phyloP scores from a whole-genome alignment of 2,113 vertebrate species.

The Serilophus lunatus region DNA sequence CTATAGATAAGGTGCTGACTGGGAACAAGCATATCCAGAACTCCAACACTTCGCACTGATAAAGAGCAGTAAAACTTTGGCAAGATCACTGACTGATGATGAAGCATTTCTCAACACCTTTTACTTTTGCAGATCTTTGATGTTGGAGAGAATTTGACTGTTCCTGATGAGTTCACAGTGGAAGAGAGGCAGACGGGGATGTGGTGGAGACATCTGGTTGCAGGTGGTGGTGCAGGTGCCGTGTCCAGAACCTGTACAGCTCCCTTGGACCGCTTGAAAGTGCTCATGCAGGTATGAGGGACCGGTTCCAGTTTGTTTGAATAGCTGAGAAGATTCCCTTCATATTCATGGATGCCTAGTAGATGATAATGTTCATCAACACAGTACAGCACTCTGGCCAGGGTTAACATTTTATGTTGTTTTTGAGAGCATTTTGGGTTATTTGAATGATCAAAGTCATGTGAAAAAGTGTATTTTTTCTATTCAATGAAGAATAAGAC shows the following conservation, averaged over 20 bases:
- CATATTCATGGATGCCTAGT: not conserved
- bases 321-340: not conserved
- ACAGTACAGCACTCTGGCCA: not conserved
- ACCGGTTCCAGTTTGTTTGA: not conserved
- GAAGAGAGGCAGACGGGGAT: conserved; percentile 93
- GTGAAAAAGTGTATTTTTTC: not conserved
- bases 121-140: conserved; percentile 87
- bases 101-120: not conserved
- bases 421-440: not conserved
- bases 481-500: too few relatives aligned
- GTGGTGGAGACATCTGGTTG: conserved; percentile 97
- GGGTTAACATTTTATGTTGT: not conserved
- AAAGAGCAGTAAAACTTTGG: not conserved
- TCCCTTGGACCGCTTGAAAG: conserved; percentile 92
- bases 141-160: conserved; percentile 90
- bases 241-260: conserved; percentile 94
- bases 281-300: conserved; percentile 91
- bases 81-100: not conserved
- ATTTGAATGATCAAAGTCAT: not conserved
- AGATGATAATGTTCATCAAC: not conserved
- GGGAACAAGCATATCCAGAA: not conserved
- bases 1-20: not conserved
- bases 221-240: conserved; percentile 91
- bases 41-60: not conserved
- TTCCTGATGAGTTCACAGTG: conserved; percentile 95